These are phyloP conservation scores for Cremastinae sp. DNA, from an alignment of 2,888 invertebrate genomes.

Conservation along the genomic window DNA sequence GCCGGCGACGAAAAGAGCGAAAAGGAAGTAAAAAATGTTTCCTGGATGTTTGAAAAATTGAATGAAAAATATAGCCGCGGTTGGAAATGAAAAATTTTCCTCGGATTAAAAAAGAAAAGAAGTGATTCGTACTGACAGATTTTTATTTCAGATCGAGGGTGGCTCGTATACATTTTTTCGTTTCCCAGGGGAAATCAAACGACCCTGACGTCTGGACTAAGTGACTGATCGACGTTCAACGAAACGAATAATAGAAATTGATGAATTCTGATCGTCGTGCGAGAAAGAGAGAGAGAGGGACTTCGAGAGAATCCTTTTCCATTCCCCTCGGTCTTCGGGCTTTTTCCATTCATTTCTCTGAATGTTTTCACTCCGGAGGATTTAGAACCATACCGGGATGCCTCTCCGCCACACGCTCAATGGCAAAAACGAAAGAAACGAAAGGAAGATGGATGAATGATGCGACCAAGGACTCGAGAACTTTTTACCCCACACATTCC, in stretches of 20 bases:
- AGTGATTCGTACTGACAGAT: no score
- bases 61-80: no score
- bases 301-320: slow-evolving; percentile 5
- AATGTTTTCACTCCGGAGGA: slow-evolving; percentile 17
- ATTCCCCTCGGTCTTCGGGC: not conserved
- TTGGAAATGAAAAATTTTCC: no score
- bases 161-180: not conserved
- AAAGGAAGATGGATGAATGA: slow-evolving; percentile 44
- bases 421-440: slow-evolving; percentile 10
- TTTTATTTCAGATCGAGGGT: no score
- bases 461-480: slow-evolving; percentile 26
- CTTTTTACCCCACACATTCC: not conserved
- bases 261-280: slow-evolving; percentile 35
- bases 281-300: no score
- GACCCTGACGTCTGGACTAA: slow-evolving; percentile 25
- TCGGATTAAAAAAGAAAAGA: no score
- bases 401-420: not conserved
- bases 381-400: slow-evolving; percentile 21
- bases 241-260: slow-evolving; percentile 40
- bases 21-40: not conserved
- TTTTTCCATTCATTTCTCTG: slow-evolving; percentile 21
- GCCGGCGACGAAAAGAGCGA: no score
- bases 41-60: not conserved
- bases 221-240: slow-evolving; percentile 38
- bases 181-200: slow-evolving; percentile 9